These are phyloP conservation scores for Crotalus helleri DNA, from an alignment of 2,113 vertebrate species.

Conservation along the genomic window DNA sequence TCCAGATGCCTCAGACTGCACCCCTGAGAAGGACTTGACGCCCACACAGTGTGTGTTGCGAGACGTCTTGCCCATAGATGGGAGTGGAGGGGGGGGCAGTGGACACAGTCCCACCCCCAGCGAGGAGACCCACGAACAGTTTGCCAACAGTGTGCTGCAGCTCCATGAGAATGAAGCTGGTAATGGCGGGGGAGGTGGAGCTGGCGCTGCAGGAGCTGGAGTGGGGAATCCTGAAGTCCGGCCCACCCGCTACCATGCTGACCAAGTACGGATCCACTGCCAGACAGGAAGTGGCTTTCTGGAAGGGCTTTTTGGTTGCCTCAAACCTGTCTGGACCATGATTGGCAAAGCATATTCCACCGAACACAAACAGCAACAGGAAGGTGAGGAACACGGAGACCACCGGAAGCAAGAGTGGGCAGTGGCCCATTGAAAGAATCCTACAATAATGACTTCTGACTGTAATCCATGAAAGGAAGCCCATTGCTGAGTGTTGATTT, in stretches of 20 bases:
- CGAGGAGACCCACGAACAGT: slow-evolving; percentile 82
- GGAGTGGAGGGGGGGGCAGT: slow-evolving; percentile 60
- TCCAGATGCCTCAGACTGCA: slow-evolving; percentile 84
- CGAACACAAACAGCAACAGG: slow-evolving; percentile 87
- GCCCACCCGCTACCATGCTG: slow-evolving; percentile 57
- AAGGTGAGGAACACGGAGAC: slow-evolving; percentile 71
- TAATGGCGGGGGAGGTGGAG: slow-evolving; percentile 41
- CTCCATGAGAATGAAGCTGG: slow-evolving; percentile 80
- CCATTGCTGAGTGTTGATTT: not conserved
- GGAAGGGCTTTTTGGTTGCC: slow-evolving; percentile 90
- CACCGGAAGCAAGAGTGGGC: not conserved
- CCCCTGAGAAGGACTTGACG: slow-evolving; percentile 87
- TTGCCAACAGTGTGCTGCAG: slow-evolving; percentile 88
- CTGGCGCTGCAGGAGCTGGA: slow-evolving; percentile 47
- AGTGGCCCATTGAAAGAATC: not conserved
- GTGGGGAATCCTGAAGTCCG: slow-evolving; percentile 55
- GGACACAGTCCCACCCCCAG: slow-evolving; percentile 72
- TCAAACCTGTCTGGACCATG: slow-evolving; percentile 93
- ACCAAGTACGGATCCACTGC: slow-evolving; percentile 79
- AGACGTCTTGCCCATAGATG: slow-evolving; percentile 85
- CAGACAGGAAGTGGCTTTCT: slow-evolving; percentile 84
- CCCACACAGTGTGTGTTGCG: slow-evolving; percentile 92
- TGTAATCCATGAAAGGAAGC: not conserved
- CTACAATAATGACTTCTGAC: not conserved
- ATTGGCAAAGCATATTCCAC: slow-evolving; percentile 93